These are phyloP conservation scores for Azorinus chamasolen DNA, from an alignment of 2,888 invertebrate species.

Conservation along the genomic window DNA sequence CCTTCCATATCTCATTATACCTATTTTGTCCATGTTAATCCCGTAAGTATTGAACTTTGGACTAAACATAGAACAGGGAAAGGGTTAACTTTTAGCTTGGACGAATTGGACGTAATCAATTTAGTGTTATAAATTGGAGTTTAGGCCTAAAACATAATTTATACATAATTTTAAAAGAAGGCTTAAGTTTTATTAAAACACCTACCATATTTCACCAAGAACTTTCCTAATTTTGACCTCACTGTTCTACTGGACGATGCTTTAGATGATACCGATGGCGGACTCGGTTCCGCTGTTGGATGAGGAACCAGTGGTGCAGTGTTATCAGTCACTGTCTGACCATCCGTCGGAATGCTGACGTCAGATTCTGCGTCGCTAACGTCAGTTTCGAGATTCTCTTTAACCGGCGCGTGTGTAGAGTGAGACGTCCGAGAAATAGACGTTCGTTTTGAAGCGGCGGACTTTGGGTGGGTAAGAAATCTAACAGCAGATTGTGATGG, in stretches of 20 bases:
- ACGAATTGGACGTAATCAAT: too few relatives aligned
- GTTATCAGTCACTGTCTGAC: not conserved
- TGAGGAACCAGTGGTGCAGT: not conserved
- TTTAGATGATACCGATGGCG: slow-evolving; percentile 31
- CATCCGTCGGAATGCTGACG: slow-evolving; percentile 17
- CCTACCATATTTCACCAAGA: slow-evolving; percentile 59
- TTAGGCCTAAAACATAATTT: not conserved
- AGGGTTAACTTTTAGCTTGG: too few relatives aligned
- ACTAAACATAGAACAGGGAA: too few relatives aligned
- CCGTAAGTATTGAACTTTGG: too few relatives aligned
- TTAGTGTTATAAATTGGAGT: too few relatives aligned
- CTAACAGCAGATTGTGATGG: not conserved
- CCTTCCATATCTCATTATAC: too few relatives aligned
- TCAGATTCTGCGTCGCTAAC: slow-evolving; percentile 25
- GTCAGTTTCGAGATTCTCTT: slow-evolving; percentile 23
- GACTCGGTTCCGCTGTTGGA: slow-evolving; percentile 10
- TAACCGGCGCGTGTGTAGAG: slow-evolving; percentile 17
- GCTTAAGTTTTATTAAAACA: not conserved
- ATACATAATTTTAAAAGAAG: not conserved
- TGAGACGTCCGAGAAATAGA: slow-evolving; percentile 25
- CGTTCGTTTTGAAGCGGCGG: slow-evolving; percentile 44
- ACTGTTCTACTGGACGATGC: slow-evolving; percentile 26
- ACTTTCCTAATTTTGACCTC: slow-evolving; percentile 46
- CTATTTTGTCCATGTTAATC: too few relatives aligned
- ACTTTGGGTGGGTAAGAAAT: slow-evolving; percentile 15